Evolutionary conservation across 2,797 vertebrate species (phyloP).

Genomic region (Sparidentex hasta): DNA sequence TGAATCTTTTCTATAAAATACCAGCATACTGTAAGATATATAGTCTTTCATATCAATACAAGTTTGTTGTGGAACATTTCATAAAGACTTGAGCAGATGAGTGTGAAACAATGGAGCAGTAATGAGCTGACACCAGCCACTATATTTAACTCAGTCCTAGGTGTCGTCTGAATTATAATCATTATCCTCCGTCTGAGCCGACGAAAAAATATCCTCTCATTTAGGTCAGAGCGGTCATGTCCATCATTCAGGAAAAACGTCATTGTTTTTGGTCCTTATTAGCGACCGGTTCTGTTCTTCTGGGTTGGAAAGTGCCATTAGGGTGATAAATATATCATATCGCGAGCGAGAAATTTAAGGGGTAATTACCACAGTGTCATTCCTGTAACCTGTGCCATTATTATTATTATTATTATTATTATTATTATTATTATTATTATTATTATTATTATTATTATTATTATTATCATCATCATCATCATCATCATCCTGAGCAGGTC

Average conservation of each 20-base stretch:
- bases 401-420: slow-evolving; percentile 17
- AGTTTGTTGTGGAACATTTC: slow-evolving; percentile 19
- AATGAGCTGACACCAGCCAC: slow-evolving; percentile 34
- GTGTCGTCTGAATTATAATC: slow-evolving; percentile 53
- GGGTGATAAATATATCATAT: slow-evolving; percentile 40
- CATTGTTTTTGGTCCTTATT: slow-evolving; percentile 31
- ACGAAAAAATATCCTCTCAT: slow-evolving; percentile 56
- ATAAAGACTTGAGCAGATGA: slow-evolving; percentile 2
- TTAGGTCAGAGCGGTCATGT: slow-evolving; percentile 29
- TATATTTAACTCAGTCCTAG: slow-evolving; percentile 44
- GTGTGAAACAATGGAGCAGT: slow-evolving; percentile 19
- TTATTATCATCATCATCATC: slow-evolving; percentile 20
- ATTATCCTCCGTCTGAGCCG: slow-evolving; percentile 34
- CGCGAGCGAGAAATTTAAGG: slow-evolving; percentile 18
- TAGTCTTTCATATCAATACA: background rate
- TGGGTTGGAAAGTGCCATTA: slow-evolving; percentile 26
- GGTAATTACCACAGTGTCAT: slow-evolving; percentile 55
- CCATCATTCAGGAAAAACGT: slow-evolving; percentile 28
- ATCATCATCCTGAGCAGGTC: slow-evolving; percentile 2
- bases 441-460: slow-evolving; percentile 17
- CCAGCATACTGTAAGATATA: no score
- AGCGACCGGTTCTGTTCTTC: background rate
- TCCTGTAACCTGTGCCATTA: slow-evolving; percentile 57
- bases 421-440: slow-evolving; percentile 15
- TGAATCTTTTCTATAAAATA: background rate